phyloP scores from a whole-genome alignment of 1,140 invertebrate genomes.

The Stegodyphus dumicola region DNA sequence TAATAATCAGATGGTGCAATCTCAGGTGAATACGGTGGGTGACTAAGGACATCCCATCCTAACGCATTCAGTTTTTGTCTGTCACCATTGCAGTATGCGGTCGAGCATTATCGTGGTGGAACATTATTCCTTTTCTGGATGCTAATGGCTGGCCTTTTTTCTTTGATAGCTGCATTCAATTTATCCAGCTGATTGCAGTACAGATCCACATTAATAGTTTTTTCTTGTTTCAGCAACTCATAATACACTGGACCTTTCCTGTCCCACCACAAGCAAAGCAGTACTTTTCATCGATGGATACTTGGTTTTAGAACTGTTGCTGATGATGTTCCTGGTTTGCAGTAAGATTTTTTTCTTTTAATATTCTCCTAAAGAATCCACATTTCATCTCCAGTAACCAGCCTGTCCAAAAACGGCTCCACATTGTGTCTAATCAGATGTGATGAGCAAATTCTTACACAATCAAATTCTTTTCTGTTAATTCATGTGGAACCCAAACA shows the following conservation, averaged over 20 bases:
- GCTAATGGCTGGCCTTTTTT: slow-evolving; percentile 11
- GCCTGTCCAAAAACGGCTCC: too few species aligned
- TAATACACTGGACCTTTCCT: too few species aligned
- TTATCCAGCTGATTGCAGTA: slow-evolving; percentile 33
- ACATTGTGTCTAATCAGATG: too few species aligned
- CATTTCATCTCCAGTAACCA: too few species aligned
- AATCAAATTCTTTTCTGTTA: slow-evolving; percentile 20
- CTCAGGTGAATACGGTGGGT: slow-evolving; percentile 52
- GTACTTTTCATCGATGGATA: too few species aligned
- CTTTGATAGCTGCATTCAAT: slow-evolving; percentile 35
- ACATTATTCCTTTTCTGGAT: slow-evolving; percentile 5
- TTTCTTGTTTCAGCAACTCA: neutral
- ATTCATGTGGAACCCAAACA: slow-evolving; percentile 36
- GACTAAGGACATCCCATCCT: slow-evolving; percentile 8
- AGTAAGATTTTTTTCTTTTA: too few species aligned
- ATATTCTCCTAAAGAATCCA: too few species aligned
- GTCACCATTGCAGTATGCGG: too few species aligned
- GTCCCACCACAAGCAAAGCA: too few species aligned
- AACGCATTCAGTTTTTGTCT: slow-evolving; percentile 13
- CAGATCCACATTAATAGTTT: slow-evolving; percentile 13
- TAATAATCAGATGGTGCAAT: slow-evolving; percentile 66
- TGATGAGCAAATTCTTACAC: too few species aligned
- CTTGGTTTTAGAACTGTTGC: too few species aligned
- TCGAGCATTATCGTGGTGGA: slow-evolving; percentile 1
- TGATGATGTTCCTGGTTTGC: too few species aligned